Percentiles rank a stretch among this genome's conserved stretches.
Evolutionary conservation across 2,888 invertebrate species (phyloP).

Genomic region (Drymonia ruficornis): DNA sequence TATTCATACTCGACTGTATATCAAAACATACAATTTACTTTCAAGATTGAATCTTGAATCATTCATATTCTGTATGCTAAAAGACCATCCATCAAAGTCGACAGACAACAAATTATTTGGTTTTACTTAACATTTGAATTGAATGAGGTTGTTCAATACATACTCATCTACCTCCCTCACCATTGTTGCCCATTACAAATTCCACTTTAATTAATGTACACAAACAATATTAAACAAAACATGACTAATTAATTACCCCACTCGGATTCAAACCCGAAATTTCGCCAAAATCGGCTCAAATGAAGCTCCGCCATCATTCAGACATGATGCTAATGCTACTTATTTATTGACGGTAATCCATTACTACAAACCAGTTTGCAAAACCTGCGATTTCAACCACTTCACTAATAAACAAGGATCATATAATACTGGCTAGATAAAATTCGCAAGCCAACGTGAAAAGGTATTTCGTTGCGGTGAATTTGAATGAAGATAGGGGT

Average conservation of each 20-base stretch:
- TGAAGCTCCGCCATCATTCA: conserved; percentile 59
- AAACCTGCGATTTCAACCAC: conserved; percentile 27
- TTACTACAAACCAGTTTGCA: conserved; percentile 48
- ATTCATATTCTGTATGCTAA: not conserved
- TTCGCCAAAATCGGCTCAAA: conserved; percentile 70
- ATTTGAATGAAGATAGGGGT: conserved; percentile 34
- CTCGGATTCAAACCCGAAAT: conserved; percentile 57
- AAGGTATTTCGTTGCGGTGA: conserved; percentile 37
- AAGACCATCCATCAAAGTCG: not conserved
- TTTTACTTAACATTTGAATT: not conserved
- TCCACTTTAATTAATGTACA: conserved; percentile 40
- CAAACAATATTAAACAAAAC: conserved; percentile 42
- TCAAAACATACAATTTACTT: not conserved
- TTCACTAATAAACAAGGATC: conserved; percentile 32
- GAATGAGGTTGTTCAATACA: conserved; percentile 5
- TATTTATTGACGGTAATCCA: conserved; percentile 77
- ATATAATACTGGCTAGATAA: conserved; percentile 33
- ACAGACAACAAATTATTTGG: not conserved
- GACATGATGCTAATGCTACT: conserved; percentile 65
- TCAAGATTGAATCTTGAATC: not conserved
- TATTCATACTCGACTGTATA: not conserved
- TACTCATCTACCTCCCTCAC: conserved; percentile 11
- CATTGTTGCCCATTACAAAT: conserved; percentile 31
- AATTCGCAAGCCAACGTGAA: conserved; percentile 39
- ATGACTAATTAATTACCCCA: conserved; percentile 61